Base-by-base conservation (phyloP, 1,140 invertebrate species). In the Nephila pilipes region DNA sequence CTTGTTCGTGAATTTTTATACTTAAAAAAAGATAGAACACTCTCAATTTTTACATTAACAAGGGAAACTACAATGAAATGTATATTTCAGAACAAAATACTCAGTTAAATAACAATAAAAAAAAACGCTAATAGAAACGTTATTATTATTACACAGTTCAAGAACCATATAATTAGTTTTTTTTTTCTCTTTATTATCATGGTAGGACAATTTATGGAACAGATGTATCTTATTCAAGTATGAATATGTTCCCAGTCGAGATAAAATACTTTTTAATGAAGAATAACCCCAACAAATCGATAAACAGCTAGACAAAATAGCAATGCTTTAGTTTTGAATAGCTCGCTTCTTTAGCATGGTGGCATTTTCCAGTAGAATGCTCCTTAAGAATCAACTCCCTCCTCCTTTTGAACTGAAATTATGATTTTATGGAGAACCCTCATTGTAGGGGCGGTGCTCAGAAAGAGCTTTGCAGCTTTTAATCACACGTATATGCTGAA, bases 351-450 rank as follows among this genome's bases (percentile, higher is more conserved):
- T 54, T 54, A 54, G 38, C 38, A 36, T 10, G 36, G 69, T 18
- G 63, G 69, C 60, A 89, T 89, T 89, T 89, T 89, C 87, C 87
- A 79, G 87, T 25, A 22, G 65, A 20, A 65, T 89, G 87, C 18
- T 79, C 25, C 87, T 89, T 89, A 79, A 89, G 87, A 89, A 89
- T 89, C 55, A 89, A 55, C 54, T 89, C 87, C 87, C 69, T 65
- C 46, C 14, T 65, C 32, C 80, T 81, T 81, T 87, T 79, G 87
- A 89, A 89, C 65, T 79, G 65, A 89, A 89, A 89, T 89, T 89
- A 89, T 79, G 69, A 79, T 79, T 79, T 89, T 79, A 14, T 32
- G 65, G 25, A 75, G 65, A 65, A 18, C 22, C 8, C 87, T 89
- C 69, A 32, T 87, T 36, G 32, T 69, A 14, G 32, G 57, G 85